phyloP scores from a whole-genome alignment of 2,797 vertebrate species.

The Dendrocincla tyrannina region DNA sequence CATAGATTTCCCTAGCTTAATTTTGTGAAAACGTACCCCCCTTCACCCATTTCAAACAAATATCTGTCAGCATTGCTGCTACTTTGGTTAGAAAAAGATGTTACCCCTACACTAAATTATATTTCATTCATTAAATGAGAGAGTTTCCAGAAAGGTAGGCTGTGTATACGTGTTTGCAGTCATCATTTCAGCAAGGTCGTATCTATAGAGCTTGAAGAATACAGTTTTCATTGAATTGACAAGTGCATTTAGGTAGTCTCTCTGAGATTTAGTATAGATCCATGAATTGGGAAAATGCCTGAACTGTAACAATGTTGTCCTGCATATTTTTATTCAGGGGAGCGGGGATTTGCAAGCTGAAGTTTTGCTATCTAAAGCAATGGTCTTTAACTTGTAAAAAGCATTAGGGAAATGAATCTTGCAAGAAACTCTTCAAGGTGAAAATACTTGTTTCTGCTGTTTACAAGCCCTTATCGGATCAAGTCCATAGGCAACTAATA shows the following conservation, averaged over 20 bases:
- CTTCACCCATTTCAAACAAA: conserved; percentile 12
- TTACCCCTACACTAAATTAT: not conserved
- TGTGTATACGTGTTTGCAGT: not conserved
- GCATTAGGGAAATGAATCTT: not conserved
- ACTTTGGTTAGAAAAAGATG: not conserved
- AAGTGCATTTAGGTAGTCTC: not conserved
- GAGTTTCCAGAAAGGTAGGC: not conserved
- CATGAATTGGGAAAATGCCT: not conserved
- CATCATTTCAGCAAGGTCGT: not conserved
- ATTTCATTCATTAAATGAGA: not conserved
- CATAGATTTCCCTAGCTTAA: not conserved
- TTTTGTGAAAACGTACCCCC: not conserved
- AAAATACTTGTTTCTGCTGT: not conserved
- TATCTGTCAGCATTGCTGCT: not conserved
- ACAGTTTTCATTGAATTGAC: not conserved
- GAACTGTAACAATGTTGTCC: not conserved
- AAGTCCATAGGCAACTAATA: not conserved
- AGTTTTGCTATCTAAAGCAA: not conserved
- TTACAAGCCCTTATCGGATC: not conserved
- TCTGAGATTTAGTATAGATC: not conserved
- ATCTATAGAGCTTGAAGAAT: not conserved
- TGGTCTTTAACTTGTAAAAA: not conserved
- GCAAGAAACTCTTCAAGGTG: not conserved
- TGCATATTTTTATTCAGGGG: not conserved
- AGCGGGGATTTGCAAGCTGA: not conserved